Evolutionary conservation across 2,888 invertebrate genomes (phyloP).

Genomic region (Dicyrtoma fusca): DNA sequence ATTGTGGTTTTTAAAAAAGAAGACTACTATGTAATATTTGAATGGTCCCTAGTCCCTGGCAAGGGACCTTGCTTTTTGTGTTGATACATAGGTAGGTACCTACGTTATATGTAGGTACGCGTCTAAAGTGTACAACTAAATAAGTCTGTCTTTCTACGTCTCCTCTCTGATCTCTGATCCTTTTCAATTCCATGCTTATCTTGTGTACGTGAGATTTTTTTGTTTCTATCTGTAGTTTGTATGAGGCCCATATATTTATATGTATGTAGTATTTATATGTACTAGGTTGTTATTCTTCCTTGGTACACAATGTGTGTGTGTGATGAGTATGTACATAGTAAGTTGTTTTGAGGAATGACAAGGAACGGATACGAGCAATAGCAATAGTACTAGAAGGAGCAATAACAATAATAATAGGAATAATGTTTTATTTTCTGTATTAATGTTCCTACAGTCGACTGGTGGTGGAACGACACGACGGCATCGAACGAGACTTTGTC

Average conservation of each 20-base stretch:
- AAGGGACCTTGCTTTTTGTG: too few relatives aligned
- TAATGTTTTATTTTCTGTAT: slow-evolving; percentile 3
- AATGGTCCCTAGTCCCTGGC: too few relatives aligned
- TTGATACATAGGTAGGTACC: not conserved
- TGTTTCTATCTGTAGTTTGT: too few relatives aligned
- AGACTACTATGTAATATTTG: too few relatives aligned
- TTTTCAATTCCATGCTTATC: slow-evolving; percentile 8
- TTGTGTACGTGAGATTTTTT: slow-evolving; percentile 4
- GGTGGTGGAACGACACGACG: slow-evolving; percentile 44
- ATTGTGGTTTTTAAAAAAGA: too few relatives aligned
- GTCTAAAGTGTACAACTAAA: not conserved
- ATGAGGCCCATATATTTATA: not conserved
- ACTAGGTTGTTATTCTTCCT: too few relatives aligned
- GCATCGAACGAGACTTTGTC: slow-evolving; percentile 54
- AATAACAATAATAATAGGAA: not conserved
- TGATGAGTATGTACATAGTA: too few relatives aligned
- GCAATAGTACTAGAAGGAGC: too few relatives aligned
- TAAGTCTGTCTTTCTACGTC: not conserved
- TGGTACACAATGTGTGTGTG: too few relatives aligned
- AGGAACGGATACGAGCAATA: too few relatives aligned
- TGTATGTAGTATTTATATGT: too few relatives aligned
- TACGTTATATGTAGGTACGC: not conserved
- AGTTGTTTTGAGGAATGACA: too few relatives aligned
- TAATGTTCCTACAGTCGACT: slow-evolving; percentile 5
- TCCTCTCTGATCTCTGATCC: slow-evolving; percentile 7